Percentiles rank a stretch among this genome's conserved stretches.
Conservation (phyloP, 2,888 invertebrate species). For the Ramazzottius varieornatus region DNA sequence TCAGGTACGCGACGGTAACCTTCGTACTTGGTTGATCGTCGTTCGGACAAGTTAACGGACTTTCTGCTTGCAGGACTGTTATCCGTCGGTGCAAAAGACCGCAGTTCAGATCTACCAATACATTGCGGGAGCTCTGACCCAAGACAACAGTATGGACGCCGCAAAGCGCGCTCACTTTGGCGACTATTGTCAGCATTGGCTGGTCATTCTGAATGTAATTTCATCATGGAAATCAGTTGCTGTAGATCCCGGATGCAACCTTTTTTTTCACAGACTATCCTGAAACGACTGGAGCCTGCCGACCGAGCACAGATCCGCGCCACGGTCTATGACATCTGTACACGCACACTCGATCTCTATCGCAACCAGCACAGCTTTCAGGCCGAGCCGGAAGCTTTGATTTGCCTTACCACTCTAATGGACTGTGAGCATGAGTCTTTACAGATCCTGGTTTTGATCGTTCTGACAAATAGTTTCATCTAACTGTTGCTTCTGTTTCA, state of each 20-base stretch:
- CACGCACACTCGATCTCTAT: background rate
- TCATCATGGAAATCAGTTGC: too few species aligned
- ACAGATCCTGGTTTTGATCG: background rate
- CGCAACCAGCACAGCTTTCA: background rate
- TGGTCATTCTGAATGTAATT: background rate
- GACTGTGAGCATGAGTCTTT: background rate
- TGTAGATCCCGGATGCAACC: background rate
- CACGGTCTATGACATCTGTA: background rate
- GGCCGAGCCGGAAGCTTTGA: background rate
- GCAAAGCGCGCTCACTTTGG: background rate
- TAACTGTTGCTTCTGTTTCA: background rate
- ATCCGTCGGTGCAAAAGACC: constrained; percentile 77
- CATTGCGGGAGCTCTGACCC: constrained; percentile 68
- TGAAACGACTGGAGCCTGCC: background rate
- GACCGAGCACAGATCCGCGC: background rate
- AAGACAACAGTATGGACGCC: constrained; percentile 35
- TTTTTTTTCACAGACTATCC: background rate
- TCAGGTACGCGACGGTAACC: background rate
- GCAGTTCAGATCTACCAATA: constrained; percentile 83
- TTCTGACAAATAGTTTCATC: background rate
- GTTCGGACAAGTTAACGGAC: too few species aligned
- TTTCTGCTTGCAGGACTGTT: constrained; percentile 41
- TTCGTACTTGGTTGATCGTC: too few species aligned
- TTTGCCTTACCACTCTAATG: background rate
- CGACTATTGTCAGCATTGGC: background rate